Evolutionary conservation across 2,888 invertebrate genomes (phyloP).

Genomic region (Meganola albula): DNA sequence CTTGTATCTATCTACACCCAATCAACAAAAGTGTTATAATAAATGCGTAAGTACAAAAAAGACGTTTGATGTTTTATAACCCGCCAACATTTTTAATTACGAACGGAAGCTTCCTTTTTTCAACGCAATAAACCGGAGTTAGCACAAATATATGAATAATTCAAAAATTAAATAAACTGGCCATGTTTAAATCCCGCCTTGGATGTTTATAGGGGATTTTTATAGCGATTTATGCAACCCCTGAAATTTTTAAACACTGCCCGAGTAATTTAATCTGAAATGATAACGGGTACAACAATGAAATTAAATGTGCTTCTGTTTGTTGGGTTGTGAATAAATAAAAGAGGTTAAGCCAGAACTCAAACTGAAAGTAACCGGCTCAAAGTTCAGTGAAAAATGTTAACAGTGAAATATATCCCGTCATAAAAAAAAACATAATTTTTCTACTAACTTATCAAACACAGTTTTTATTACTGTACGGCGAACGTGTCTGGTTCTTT

Average conservation of each 20-base stretch:
- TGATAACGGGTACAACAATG: constrained; percentile 10
- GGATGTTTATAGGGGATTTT: constrained; percentile 20
- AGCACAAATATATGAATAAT: constrained; percentile 32
- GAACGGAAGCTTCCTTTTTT: constrained; percentile 16
- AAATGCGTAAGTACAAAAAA: too few relatives aligned
- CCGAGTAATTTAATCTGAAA: constrained; percentile 21
- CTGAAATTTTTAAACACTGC: constrained; percentile 15
- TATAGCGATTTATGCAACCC: constrained; percentile 17
- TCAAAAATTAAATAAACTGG: constrained; percentile 22
- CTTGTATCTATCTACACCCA: too few relatives aligned
- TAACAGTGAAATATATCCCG: too few relatives aligned
- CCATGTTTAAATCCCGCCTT: constrained; percentile 22
- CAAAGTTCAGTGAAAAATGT: too few relatives aligned
- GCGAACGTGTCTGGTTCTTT: too few relatives aligned
- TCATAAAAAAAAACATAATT: too few relatives aligned
- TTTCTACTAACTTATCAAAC: too few relatives aligned
- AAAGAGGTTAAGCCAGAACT: too few relatives aligned
- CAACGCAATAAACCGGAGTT: constrained; percentile 22
- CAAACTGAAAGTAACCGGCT: too few relatives aligned
- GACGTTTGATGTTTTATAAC: too few relatives aligned
- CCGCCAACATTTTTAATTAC: constrained; percentile 12
- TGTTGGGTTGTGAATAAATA: not conserved
- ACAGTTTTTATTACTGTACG: too few relatives aligned
- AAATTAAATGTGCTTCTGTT: not conserved
- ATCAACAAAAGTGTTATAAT: too few relatives aligned